Percentiles rank a stretch among this genome's conserved stretches.
phyloP scores from a whole-genome alignment of 2,113 vertebrate genomes.

The Leucopsar rothschildi region DNA sequence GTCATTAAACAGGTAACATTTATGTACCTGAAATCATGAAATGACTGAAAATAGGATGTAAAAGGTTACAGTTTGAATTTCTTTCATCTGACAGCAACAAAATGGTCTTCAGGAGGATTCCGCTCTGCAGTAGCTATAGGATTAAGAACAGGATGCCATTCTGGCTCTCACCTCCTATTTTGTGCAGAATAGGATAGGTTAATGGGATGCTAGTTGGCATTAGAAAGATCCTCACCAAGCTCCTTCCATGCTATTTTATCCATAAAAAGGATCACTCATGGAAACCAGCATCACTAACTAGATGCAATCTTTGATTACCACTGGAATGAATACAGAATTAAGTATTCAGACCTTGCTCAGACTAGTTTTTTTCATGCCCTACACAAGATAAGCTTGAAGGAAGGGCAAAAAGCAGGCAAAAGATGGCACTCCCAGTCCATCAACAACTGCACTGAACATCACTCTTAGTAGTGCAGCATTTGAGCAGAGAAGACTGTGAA shows the following conservation, averaged over 20 bases:
- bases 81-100: neutral
- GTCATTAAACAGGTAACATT: slow-evolving; percentile 21
- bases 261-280: neutral
- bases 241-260: fast-evolving
- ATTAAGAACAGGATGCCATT: neutral
- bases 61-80: neutral
- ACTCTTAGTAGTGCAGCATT: neutral
- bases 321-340: neutral
- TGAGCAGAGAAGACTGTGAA: neutral
- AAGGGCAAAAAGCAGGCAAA: neutral
- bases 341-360: neutral
- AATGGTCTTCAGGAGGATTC: neutral
- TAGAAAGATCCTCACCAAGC: neutral
- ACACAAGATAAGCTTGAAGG: neutral
- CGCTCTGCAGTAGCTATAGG: neutral
- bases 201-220: neutral
- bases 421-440: neutral
- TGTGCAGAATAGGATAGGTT: neutral
- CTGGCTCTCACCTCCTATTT: neutral
- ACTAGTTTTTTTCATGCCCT: neutral
- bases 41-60: neutral
- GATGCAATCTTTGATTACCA: neutral
- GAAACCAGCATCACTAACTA: neutral
- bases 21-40: slow-evolving; percentile 4
- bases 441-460: neutral